These are phyloP conservation scores for Pardosa pseudoannulata DNA, from an alignment of 2,888 invertebrate species.

Conservation along the genomic window DNA sequence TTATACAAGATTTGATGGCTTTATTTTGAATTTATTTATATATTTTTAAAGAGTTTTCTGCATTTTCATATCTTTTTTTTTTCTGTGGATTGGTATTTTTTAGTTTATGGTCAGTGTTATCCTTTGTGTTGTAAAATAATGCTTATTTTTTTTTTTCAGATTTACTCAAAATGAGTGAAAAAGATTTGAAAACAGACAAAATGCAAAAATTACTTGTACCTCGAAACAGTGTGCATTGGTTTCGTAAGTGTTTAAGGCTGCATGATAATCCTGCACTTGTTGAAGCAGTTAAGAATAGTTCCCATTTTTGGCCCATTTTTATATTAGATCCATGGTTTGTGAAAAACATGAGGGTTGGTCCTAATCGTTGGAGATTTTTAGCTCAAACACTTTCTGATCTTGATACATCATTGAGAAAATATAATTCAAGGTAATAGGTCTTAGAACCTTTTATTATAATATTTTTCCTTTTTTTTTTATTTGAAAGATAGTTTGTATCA, in stretches of 20 bases:
- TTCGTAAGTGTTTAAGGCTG: slow-evolving; percentile 89
- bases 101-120: too few relatives aligned
- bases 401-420: slow-evolving; percentile 80
- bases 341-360: slow-evolving; percentile 90
- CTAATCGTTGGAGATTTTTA: slow-evolving; percentile 91
- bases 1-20: too few relatives aligned
- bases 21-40: too few relatives aligned
- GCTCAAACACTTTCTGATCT: slow-evolving; percentile 76
- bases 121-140: too few relatives aligned
- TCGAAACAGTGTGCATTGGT: slow-evolving; percentile 90
- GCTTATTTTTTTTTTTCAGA: not conserved
- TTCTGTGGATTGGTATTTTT: too few relatives aligned
- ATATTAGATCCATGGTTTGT: slow-evolving; percentile 94
- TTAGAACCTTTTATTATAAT: too few relatives aligned
- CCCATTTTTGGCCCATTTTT: slow-evolving; percentile 89
- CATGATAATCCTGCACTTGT: slow-evolving; percentile 90
- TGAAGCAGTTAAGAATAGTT: slow-evolving; percentile 84
- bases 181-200: not conserved
- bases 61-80: too few relatives aligned
- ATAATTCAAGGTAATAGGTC: slow-evolving; percentile 80
- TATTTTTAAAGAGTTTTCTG: too few relatives aligned
- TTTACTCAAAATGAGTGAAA: not conserved
- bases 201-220: slow-evolving; percentile 13
- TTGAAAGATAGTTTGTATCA: too few relatives aligned
- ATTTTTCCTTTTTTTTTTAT: too few relatives aligned